A percentile compares a stretch with the other conserved stretches of the same genome.
Conservation (phyloP, 2,797 vertebrate species). For the Strix occidentalis region DNA sequence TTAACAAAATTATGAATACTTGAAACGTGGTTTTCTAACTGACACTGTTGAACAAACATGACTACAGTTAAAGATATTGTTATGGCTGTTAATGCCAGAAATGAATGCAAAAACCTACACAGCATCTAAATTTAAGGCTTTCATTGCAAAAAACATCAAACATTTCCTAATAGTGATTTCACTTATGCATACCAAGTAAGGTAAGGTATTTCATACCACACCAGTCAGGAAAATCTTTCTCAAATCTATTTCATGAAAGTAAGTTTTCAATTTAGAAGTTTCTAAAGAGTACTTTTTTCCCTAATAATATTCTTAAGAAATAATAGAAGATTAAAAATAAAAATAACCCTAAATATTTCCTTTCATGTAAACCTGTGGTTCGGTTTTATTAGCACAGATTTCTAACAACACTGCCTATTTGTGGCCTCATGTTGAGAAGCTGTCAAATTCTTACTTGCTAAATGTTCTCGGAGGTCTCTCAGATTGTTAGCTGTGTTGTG, state of each 20-base stretch:
- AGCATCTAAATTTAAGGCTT: background rate
- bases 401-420: background rate
- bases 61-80: background rate
- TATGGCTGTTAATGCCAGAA: background rate
- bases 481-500: background rate
- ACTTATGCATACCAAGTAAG: background rate
- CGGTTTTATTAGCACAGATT: background rate
- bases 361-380: background rate
- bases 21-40: background rate
- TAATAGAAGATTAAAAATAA: background rate
- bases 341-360: background rate
- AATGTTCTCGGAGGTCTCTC: background rate
- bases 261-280: background rate
- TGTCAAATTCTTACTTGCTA: background rate
- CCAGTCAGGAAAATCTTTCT: background rate
- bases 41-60: background rate
- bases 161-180: background rate
- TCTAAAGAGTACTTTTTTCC: background rate
- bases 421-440: conserved; percentile 15
- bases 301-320: background rate
- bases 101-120: background rate
- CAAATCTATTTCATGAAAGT: background rate
- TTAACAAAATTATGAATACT: background rate
- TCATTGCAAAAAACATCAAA: background rate
- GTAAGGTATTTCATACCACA: background rate